Conservation (phyloP, 2,888 invertebrate species). For the Eustalomyia histrio region DNA sequence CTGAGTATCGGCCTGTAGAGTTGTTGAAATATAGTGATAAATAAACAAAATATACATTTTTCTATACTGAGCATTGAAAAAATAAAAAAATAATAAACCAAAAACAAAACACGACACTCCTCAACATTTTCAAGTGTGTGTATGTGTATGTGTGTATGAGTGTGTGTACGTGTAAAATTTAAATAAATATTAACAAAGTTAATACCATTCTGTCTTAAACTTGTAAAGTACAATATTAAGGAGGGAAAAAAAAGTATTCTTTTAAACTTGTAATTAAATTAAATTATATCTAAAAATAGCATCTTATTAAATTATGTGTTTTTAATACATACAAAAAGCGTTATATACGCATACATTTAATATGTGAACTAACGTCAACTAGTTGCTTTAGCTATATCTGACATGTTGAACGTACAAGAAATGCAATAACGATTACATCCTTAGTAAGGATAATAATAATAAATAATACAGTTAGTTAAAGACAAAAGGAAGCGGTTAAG, state of each 20-base stretch:
- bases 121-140: conserved; percentile 1
- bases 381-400: conserved; percentile 43
- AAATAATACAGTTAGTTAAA: too few species aligned
- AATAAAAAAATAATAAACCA: background rate
- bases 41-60: background rate
- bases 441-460: background rate
- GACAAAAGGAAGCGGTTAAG: background rate
- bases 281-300: background rate
- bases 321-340: background rate
- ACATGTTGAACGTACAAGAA: background rate
- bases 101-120: background rate
- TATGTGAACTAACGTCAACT: conserved; percentile 32
- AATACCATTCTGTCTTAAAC: too few species aligned
- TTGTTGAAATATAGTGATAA: background rate
- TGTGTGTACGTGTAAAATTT: background rate
- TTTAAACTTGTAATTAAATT: conserved; percentile 7
- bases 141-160: conserved; percentile 4
- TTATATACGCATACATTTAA: background rate
- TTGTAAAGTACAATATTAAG: too few species aligned
- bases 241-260: background rate
- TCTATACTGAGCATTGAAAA: conserved; percentile 15
- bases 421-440: background rate
- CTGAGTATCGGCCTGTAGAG: conserved; percentile 49
- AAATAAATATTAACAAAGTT: background rate
- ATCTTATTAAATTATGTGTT: background rate